Conservation (phyloP, 2,888 invertebrate species). For the Agapostemon virescens region DNA sequence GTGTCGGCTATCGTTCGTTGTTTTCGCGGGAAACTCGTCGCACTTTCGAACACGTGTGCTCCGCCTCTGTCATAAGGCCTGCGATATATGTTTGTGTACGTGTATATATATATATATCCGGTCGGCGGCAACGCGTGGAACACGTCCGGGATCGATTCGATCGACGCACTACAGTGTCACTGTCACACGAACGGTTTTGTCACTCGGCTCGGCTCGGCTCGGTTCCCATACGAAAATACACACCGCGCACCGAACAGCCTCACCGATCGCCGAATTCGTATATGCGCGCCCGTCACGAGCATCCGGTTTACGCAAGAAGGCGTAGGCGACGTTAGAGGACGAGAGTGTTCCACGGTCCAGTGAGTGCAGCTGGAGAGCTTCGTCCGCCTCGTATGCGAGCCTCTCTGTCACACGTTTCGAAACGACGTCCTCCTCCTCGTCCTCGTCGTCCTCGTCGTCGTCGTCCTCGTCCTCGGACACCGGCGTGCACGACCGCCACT, state of each 20-base stretch:
- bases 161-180: slow-evolving; percentile 52
- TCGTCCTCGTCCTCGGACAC: slow-evolving; percentile 51
- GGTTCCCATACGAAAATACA: slow-evolving; percentile 8
- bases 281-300: slow-evolving; percentile 48
- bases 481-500: slow-evolving; percentile 73
- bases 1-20: slow-evolving; percentile 21
- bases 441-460: slow-evolving; percentile 51
- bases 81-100: no score
- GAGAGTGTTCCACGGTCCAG: slow-evolving; percentile 54
- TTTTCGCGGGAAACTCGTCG: slow-evolving; percentile 53
- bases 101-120: no score
- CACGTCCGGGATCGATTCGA: neutral
- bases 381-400: slow-evolving; percentile 20
- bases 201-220: slow-evolving; percentile 43
- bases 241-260: slow-evolving; percentile 18
- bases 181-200: slow-evolving; percentile 57
- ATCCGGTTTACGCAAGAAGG: slow-evolving; percentile 54
- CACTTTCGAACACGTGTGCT: slow-evolving; percentile 42
- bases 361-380: slow-evolving; percentile 46
- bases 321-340: slow-evolving; percentile 51
- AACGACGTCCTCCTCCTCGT: slow-evolving; percentile 43
- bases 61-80: slow-evolving; percentile 9
- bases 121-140: neutral
- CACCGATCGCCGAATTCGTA: slow-evolving; percentile 47
- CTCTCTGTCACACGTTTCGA: slow-evolving; percentile 45